Conservation (phyloP, 2,113 vertebrate species). For the Pelmatolapia mariae region DNA sequence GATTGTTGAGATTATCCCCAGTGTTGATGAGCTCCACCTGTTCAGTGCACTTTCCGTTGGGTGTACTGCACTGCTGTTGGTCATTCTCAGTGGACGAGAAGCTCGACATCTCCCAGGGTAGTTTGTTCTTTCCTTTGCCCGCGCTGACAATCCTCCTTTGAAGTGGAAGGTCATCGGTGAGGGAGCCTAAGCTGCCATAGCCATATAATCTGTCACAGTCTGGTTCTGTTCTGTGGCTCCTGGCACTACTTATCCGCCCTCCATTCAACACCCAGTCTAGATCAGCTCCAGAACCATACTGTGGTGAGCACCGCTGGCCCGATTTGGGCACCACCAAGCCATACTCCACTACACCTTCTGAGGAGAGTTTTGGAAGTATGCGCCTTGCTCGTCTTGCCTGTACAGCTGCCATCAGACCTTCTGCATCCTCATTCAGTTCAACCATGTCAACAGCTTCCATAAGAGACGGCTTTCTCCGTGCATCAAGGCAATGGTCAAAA, state of each 20-base stretch:
- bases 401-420: conserved; percentile 79
- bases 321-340: conserved; percentile 74
- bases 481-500: conserved; percentile 75
- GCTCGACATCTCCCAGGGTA: conserved; percentile 85
- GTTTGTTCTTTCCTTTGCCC: conserved; percentile 85
- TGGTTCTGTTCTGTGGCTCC: conserved; percentile 63
- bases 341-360: conserved; percentile 79
- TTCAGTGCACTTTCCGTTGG: conserved; percentile 54
- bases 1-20: neutral
- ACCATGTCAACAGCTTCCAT: conserved; percentile 80
- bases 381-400: conserved; percentile 83
- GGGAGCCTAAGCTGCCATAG: conserved; percentile 61
- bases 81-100: conserved; percentile 48
- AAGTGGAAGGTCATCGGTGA: conserved; percentile 33
- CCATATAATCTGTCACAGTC: conserved; percentile 41
- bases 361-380: conserved; percentile 72
- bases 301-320: conserved; percentile 44
- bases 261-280: conserved; percentile 84
- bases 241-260: conserved; percentile 74
- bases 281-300: conserved; percentile 72
- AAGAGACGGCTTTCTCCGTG: conserved; percentile 72
- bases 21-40: conserved; percentile 72
- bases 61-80: conserved; percentile 33
- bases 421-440: conserved; percentile 76
- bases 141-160: conserved; percentile 84